A percentile compares a stretch with the other conserved stretches of the same genome.
Evolutionary conservation across 2,888 invertebrate species (phyloP).

Genomic region (Drosophila paramelanica): DNA sequence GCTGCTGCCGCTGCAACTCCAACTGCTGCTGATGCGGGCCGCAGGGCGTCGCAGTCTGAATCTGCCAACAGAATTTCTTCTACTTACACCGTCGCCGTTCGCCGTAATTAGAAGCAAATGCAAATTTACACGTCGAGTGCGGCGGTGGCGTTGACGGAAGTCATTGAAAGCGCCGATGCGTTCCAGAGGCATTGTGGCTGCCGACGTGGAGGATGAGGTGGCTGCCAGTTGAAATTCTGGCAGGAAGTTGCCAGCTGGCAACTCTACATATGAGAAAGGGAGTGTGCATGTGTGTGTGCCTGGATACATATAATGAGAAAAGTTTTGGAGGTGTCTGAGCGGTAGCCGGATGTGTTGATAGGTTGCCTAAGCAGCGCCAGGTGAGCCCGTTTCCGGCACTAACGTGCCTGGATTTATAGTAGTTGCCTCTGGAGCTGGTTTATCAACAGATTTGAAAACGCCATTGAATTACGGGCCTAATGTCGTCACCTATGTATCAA

Average conservation of each 20-base stretch:
- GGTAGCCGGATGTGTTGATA: constrained; percentile 29
- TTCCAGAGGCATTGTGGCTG: constrained; percentile 42
- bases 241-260: constrained; percentile 47
- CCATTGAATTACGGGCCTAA: constrained; percentile 1
- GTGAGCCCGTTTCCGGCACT: constrained; percentile 3
- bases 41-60: constrained; percentile 14
- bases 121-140: constrained; percentile 74
- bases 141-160: constrained; percentile 67
- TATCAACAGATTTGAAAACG: constrained; percentile 11
- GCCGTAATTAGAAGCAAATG: constrained; percentile 75
- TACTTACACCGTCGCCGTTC: constrained; percentile 18
- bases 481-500: neutral
- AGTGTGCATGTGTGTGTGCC: constrained; percentile 14
- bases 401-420: neutral
- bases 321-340: constrained; percentile 56
- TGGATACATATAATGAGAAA: constrained; percentile 66
- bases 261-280: neutral
- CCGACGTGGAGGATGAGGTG: neutral
- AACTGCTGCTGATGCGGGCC: constrained; percentile 44
- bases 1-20: constrained; percentile 34
- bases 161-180: constrained; percentile 66
- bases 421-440: neutral
- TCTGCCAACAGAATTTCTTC: constrained; percentile 17
- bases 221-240: constrained; percentile 5
- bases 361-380: constrained; percentile 9